Evolutionary conservation across 2,113 vertebrate genomes (phyloP).

Genomic region (Melanerpes aurifrons): DNA sequence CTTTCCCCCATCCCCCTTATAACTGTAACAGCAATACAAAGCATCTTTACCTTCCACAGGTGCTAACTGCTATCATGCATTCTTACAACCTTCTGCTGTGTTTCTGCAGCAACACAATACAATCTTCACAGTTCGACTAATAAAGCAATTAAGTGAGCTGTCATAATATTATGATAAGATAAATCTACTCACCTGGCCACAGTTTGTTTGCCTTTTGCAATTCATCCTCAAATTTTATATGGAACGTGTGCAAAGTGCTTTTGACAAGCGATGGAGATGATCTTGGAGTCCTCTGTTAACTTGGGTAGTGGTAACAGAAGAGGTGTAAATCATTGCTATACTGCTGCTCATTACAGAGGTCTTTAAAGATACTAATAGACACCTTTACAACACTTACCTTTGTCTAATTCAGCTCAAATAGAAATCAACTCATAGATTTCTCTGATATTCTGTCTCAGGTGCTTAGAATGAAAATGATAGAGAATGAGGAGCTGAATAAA

Average conservation of each 20-base stretch:
- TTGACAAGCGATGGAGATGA: background rate
- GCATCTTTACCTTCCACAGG: background rate
- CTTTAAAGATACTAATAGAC: background rate
- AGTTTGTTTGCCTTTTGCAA: background rate
- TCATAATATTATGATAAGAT: background rate
- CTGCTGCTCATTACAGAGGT: background rate
- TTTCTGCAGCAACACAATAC: background rate
- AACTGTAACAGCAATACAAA: background rate
- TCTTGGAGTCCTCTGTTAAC: background rate
- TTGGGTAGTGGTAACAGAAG: background rate
- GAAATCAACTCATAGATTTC: background rate
- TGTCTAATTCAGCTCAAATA: background rate
- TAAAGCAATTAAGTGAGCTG: background rate
- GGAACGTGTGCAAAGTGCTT: background rate
- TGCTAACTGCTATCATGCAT: background rate
- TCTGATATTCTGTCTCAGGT: background rate
- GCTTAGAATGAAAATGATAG: constrained; percentile 14
- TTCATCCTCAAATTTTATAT: background rate
- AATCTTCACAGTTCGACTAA: background rate
- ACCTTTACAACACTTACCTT: background rate
- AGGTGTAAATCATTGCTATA: background rate
- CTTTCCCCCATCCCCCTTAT: background rate
- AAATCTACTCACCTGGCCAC: background rate
- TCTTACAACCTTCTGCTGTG: background rate
- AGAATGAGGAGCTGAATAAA: constrained; percentile 11